phyloP scores from a whole-genome alignment of 2,888 invertebrate species.

The Oscheius sp. region DNA sequence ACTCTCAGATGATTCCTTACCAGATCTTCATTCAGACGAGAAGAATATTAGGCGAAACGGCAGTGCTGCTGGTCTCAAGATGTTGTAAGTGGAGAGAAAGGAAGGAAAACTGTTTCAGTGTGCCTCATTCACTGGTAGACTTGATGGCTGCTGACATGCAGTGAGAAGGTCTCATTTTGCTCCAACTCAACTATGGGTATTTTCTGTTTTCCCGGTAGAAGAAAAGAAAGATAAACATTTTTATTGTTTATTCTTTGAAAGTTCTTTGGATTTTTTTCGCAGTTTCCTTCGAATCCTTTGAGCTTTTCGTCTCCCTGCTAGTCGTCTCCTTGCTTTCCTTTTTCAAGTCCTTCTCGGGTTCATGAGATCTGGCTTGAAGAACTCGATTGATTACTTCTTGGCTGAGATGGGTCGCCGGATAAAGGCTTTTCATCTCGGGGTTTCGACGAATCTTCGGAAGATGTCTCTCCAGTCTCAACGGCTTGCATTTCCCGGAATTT shows the following conservation, averaged over 20 bases:
- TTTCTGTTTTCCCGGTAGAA: slow-evolving; percentile 1
- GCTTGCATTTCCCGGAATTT: neutral
- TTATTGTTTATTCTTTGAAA: neutral
- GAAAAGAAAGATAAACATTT: neutral
- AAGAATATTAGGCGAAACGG: slow-evolving; percentile 66
- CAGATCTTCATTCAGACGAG: slow-evolving; percentile 69
- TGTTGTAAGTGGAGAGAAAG: slow-evolving; percentile 60
- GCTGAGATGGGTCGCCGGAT: neutral
- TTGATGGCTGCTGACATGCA: slow-evolving; percentile 44
- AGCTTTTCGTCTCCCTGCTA: too few relatives aligned
- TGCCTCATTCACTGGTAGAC: slow-evolving; percentile 49
- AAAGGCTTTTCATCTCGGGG: neutral
- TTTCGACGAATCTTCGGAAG: too few relatives aligned
- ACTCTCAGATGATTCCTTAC: slow-evolving; percentile 59
- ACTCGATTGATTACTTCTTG: neutral
- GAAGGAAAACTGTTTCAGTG: slow-evolving; percentile 44
- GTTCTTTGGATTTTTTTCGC: neutral
- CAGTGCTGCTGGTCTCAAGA: slow-evolving; percentile 59
- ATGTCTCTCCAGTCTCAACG: slow-evolving; percentile 1
- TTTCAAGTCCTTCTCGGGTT: neutral
- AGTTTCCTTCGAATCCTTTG: neutral
- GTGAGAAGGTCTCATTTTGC: slow-evolving; percentile 11
- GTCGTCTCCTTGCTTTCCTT: neutral
- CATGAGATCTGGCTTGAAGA: too few relatives aligned
- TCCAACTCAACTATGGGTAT: slow-evolving; percentile 22